Evolutionary conservation across 2,888 invertebrate genomes (phyloP), one percentile per base, ranked within the genome.

Genomic region (Cybosia mesomella): DNA sequence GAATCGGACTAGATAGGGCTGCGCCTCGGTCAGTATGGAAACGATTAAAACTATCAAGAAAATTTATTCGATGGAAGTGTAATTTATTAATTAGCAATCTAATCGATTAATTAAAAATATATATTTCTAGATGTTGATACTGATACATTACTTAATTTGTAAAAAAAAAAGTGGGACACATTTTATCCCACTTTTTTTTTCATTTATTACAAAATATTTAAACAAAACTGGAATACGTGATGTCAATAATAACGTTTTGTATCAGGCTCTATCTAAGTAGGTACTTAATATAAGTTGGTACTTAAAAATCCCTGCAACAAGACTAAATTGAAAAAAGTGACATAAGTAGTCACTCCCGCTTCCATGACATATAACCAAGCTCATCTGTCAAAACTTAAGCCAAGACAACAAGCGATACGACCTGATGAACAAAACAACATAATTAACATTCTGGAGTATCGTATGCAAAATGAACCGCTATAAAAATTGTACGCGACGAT

Each of bases 391-490:
- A 67, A 73, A 74, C 21, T 68, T 54, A 58, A 55, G 58, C 66
- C 68, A 67, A 39, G 66, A n/a, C 60, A 68, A 57, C 62, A 49
- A 69, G 68, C 54, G 61, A 68, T 58, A 67, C 65, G 61, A 54
- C 73, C 70, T 68, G 73, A 71, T 74, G 75, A 74, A 80, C 83
- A 83, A 81, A 85, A 87, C 85, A 87, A 83, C 76, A 74, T 78
- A 68, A 84, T 87, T 84, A 83, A 82, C 80, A 85, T 87, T 83
- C 87, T 72, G 62, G 57, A 68, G 79, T 72, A 76, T 83, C 81
- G 68, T 78, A 79, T 77, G 75, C 73, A 81, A 72, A 81, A 73
- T 79, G 71, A 59, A 65, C 39, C 58, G 63, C 74, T 68, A 79
- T 77, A 76, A 72, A 73, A 73, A 58, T 71, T 71, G 71, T 68